Conservation (phyloP, 2,888 invertebrate species). For the Athalia rosae region DNA sequence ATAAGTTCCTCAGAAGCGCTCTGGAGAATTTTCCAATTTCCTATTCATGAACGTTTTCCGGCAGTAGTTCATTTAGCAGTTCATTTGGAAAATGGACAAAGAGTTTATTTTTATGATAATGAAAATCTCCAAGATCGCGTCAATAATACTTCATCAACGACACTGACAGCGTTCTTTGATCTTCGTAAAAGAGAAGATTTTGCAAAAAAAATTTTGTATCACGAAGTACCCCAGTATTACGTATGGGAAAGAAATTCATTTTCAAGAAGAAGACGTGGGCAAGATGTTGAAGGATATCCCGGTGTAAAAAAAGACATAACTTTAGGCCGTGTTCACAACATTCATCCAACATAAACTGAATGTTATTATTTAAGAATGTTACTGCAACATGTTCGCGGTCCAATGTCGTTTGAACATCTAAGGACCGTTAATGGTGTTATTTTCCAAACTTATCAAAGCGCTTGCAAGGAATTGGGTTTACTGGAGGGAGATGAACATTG, state of each 20-base stretch:
- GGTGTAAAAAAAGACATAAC: slow-evolving; percentile 31
- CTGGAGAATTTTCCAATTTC: no score
- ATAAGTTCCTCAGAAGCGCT: no score
- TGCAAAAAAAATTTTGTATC: no score
- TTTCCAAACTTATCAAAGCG: slow-evolving; percentile 43
- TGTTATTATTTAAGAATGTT: slow-evolving; percentile 45
- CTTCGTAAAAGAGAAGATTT: not conserved
- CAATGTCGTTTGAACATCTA: slow-evolving; percentile 32
- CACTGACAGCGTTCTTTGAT: not conserved
- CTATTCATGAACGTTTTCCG: no score
- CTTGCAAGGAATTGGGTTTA: slow-evolving; percentile 59
- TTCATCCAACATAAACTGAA: slow-evolving; percentile 47
- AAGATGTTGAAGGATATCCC: slow-evolving; percentile 3
- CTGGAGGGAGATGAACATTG: slow-evolving; percentile 66
- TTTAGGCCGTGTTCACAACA: no score
- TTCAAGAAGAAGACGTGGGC: slow-evolving; percentile 30
- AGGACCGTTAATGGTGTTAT: slow-evolving; percentile 33
- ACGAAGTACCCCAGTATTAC: slow-evolving; percentile 33
- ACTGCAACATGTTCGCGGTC: slow-evolving; percentile 45
- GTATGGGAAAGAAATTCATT: not conserved
- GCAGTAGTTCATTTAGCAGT: no score
- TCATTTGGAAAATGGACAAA: no score
- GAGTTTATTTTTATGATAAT: no score
- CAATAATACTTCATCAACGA: no score
- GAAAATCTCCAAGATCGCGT: no score